Evolutionary conservation across 2,113 vertebrate genomes (phyloP).

Genomic region (Ochotona princeps): DNA sequence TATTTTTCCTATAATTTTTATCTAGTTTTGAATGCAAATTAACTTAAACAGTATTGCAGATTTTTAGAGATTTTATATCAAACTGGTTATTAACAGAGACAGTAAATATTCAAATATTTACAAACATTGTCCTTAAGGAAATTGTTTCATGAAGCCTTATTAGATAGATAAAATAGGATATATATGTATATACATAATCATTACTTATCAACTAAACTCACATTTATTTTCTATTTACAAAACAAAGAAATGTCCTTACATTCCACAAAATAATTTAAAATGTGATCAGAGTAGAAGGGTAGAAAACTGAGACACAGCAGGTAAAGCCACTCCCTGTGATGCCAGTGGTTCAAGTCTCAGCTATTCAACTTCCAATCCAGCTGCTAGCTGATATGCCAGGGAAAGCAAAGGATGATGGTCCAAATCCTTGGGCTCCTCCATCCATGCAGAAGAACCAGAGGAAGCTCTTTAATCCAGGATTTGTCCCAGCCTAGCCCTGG

Average conservation of each 20-base stretch:
- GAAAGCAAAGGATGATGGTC: too few relatives aligned
- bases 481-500: too few relatives aligned
- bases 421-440: too few relatives aligned
- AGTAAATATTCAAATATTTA: not conserved
- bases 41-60: not conserved
- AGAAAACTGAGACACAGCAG: not conserved
- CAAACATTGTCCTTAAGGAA: not conserved
- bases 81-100: not conserved
- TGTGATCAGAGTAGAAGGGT: not conserved
- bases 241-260: not conserved
- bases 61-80: not conserved
- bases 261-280: not conserved
- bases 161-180: not conserved
- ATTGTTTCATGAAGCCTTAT: not conserved
- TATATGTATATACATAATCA: not conserved
- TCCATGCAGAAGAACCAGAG: too few relatives aligned
- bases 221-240: not conserved
- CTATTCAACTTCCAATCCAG: too few relatives aligned
- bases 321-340: too few relatives aligned
- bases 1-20: too few relatives aligned
- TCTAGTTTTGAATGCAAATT: not conserved
- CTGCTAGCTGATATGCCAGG: too few relatives aligned
- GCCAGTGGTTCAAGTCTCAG: too few relatives aligned
- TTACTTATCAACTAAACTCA: not conserved
- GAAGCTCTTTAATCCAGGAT: too few relatives aligned